A percentile compares a stretch with the other conserved stretches of the same genome.
phyloP scores from a whole-genome alignment of 1,140 invertebrate genomes.

The Drosophila azteca region DNA sequence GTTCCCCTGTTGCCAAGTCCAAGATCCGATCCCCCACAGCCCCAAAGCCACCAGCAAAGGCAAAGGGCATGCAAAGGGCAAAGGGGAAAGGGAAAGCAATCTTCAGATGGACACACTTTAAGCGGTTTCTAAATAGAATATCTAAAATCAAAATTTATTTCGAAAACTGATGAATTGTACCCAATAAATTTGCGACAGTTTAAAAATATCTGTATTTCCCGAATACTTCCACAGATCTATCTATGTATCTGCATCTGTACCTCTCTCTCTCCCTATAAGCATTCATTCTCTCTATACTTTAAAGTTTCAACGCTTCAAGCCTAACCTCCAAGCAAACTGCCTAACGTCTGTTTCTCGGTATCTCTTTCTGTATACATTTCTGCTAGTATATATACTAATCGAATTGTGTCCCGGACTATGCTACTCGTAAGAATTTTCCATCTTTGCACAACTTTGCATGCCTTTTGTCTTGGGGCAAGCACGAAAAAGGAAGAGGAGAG shows the following conservation, averaged over 20 bases:
- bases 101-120: conserved; percentile 26
- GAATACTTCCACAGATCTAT: too few relatives aligned
- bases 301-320: conserved; percentile 59
- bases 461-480: conserved; percentile 36
- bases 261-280: conserved; percentile 15
- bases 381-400: conserved; percentile 53
- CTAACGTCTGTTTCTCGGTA: conserved; percentile 10
- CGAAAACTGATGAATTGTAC: conserved; percentile 25
- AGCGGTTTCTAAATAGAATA: not conserved
- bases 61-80: conserved; percentile 59
- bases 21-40: conserved; percentile 10
- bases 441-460: conserved; percentile 68
- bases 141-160: conserved; percentile 14
- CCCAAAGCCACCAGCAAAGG: conserved; percentile 16
- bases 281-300: conserved; percentile 17
- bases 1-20: too few relatives aligned
- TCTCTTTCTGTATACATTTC: conserved; percentile 2
- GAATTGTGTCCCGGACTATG: conserved; percentile 44
- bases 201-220: not conserved
- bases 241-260: too few relatives aligned
- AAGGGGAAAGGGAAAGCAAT: conserved; percentile 47
- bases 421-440: conserved; percentile 36
- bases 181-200: conserved; percentile 32
- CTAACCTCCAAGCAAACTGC: conserved; percentile 52
- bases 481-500: not conserved